A percentile compares a stretch with the other conserved stretches of the same genome.
These are phyloP conservation scores for Dolichotis patagonum DNA, from an alignment of 2,113 vertebrate genomes.

Conservation along the genomic window DNA sequence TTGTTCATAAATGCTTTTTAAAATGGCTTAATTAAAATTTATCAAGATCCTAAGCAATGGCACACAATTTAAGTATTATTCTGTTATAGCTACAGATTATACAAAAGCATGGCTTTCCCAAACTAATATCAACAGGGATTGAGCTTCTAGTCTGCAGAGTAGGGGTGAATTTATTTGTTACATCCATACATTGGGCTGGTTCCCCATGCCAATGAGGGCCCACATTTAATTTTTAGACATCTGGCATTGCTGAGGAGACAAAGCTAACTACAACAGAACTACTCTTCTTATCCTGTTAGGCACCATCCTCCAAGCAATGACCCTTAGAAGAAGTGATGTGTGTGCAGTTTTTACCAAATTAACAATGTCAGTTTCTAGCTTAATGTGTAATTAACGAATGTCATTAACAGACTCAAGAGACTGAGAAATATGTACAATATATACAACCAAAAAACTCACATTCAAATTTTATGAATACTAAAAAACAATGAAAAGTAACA, in stretches of 20 bases:
- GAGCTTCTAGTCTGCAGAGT: background rate
- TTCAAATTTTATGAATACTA: background rate
- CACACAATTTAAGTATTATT: conserved; percentile 22
- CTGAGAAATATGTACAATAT: background rate
- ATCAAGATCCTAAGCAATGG: background rate
- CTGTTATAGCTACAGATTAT: background rate
- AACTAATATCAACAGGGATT: background rate
- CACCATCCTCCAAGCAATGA: background rate
- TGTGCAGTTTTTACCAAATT: conserved; percentile 32
- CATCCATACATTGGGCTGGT: background rate
- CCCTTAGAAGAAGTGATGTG: background rate
- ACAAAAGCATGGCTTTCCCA: background rate
- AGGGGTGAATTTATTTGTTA: background rate
- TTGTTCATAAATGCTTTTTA: conserved; percentile 27
- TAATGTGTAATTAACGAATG: conserved; percentile 20
- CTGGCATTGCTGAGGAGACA: background rate
- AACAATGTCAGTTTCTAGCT: background rate
- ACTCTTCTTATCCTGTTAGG: background rate
- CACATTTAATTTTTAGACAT: background rate
- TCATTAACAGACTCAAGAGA: background rate
- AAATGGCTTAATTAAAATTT: conserved; percentile 39
- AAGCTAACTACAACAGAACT: background rate
- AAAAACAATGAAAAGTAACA: background rate
- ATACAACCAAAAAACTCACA: background rate
- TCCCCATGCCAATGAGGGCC: background rate